These are phyloP conservation scores for Urosaurus nigricauda DNA, from an alignment of 2,797 vertebrate species.

Conservation along the genomic window DNA sequence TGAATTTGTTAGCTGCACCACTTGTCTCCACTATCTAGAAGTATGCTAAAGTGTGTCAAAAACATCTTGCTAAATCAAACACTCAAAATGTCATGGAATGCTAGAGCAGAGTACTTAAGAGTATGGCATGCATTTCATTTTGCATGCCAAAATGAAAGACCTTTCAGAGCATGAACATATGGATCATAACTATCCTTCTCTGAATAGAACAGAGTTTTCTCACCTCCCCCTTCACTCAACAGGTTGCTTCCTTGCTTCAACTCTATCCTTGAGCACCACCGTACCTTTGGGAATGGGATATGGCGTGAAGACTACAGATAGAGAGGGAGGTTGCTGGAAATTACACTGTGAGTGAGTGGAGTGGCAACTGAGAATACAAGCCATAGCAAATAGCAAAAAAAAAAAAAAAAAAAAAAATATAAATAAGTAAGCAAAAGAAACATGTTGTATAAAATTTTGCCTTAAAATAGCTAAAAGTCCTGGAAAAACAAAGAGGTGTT, in stretches of 20 bases:
- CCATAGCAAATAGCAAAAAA: not conserved
- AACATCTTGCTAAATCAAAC: not conserved
- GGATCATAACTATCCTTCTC: not conserved
- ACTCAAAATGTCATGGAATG: not conserved
- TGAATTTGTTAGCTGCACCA: constrained; percentile 43
- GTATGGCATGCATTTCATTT: not conserved
- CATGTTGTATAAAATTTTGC: not conserved
- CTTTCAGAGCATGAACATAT: not conserved
- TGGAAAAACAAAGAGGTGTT: not conserved
- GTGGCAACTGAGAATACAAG: too few species aligned
- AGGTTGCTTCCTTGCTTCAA: not conserved
- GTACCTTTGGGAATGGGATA: too few species aligned
- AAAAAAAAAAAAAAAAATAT: not conserved
- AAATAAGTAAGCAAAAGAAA: not conserved
- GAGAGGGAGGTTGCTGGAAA: too few species aligned
- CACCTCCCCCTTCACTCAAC: not conserved
- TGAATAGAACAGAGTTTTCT: not conserved
- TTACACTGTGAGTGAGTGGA: too few species aligned
- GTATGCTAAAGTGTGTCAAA: not conserved
- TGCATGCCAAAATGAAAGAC: not conserved
- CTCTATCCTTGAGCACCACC: too few species aligned
- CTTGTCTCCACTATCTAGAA: not conserved
- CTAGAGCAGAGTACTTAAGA: not conserved
- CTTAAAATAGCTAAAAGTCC: not conserved
- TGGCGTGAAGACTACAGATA: too few species aligned